A percentile compares a stretch with the other conserved stretches of the same genome.
Conservation (phyloP, 2,888 invertebrate genomes). For the Ditula angustiorana region DNA sequence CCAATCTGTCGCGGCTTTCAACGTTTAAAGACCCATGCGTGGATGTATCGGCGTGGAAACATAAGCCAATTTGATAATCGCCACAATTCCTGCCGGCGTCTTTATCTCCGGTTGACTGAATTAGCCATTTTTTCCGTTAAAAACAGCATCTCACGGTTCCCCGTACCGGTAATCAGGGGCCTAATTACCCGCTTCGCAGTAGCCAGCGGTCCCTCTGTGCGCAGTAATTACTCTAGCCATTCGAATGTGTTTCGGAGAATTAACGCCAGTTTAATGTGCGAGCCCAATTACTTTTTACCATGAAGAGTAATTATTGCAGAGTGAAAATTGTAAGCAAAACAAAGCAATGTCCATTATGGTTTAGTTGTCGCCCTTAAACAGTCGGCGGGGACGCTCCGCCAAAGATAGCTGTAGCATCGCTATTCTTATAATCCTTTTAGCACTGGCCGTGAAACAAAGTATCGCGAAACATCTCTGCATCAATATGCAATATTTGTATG, state of each 20-base stretch:
- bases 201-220: constrained; percentile 61
- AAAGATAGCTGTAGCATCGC: background rate
- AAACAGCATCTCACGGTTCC: constrained; percentile 57
- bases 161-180: constrained; percentile 65
- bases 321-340: constrained; percentile 2
- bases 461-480: no score
- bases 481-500: no score
- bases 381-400: background rate
- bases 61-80: constrained; percentile 13
- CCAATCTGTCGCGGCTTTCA: background rate
- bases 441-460: no score
- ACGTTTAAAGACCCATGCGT: background rate
- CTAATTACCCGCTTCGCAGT: constrained; percentile 71
- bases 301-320: constrained; percentile 6
- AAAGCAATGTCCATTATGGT: background rate
- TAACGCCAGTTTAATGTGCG: constrained; percentile 38
- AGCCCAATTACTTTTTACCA: constrained; percentile 19
- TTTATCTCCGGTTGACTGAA: constrained; percentile 27
- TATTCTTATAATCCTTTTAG: no score
- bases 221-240: constrained; percentile 60
- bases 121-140: constrained; percentile 45
- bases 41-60: background rate
- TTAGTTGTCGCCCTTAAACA: background rate
- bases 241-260: constrained; percentile 65
- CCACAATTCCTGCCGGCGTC: background rate